Percentiles rank a stretch among this genome's conserved stretches.
These are phyloP conservation scores for Campylomormyrus numenius DNA, from an alignment of 2,113 vertebrate species.

Conservation along the genomic window DNA sequence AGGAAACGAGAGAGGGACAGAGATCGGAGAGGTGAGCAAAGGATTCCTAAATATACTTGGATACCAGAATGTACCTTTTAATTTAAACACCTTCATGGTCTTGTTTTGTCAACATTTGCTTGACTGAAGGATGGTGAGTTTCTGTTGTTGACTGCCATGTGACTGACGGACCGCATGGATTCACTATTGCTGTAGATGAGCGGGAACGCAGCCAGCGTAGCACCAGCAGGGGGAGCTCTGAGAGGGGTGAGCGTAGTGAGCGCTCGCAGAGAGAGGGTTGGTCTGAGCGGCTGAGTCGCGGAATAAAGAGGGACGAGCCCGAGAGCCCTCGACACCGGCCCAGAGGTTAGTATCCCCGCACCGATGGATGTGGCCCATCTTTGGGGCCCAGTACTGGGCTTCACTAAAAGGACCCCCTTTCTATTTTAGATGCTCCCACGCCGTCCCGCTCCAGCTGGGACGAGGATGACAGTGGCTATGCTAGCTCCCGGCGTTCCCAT, in stretches of 20 bases:
- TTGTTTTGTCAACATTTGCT: not conserved
- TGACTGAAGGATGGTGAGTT: not conserved
- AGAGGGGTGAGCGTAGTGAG: constrained; percentile 52
- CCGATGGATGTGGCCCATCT: not conserved
- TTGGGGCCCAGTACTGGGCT: not conserved
- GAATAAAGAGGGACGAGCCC: constrained; percentile 70
- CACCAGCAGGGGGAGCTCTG: constrained; percentile 57
- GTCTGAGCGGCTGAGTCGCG: constrained; percentile 71
- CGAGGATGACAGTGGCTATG: constrained; percentile 79
- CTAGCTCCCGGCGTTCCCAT: constrained; percentile 72
- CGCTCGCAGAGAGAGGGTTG: constrained; percentile 66
- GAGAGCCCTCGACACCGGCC: constrained; percentile 76
- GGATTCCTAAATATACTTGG: constrained; percentile 9
- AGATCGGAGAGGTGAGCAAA: constrained; percentile 50
- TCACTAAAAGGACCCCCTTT: not conserved
- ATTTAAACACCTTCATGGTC: not conserved
- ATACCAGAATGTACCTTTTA: not conserved
- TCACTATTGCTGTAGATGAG: constrained; percentile 63
- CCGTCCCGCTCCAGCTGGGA: constrained; percentile 94
- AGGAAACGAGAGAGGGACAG: constrained; percentile 58
- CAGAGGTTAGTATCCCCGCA: constrained; percentile 63
- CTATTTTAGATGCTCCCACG: constrained; percentile 71
- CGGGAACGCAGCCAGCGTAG: constrained; percentile 68
- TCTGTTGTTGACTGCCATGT: not conserved
- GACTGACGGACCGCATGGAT: not conserved